Evolutionary conservation across 2,113 vertebrate genomes (phyloP).

Genomic region (Montifringilla adamsi): DNA sequence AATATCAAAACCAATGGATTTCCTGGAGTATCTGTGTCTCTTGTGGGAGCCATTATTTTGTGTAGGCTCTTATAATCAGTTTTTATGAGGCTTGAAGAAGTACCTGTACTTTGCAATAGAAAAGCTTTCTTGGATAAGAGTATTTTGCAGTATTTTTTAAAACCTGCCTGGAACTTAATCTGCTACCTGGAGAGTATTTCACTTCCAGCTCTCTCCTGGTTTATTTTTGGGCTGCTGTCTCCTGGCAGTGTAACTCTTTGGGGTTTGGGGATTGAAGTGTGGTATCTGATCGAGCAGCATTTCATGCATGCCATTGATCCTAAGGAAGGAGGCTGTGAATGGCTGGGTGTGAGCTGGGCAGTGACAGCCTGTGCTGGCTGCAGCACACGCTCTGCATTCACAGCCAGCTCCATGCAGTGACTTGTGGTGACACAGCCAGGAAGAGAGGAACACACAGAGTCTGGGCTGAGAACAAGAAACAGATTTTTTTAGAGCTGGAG

Average conservation of each 20-base stretch:
- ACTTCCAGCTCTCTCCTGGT: not conserved
- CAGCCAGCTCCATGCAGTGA: not conserved
- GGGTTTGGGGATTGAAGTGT: not conserved
- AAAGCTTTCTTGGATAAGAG: not conserved
- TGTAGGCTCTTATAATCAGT: not conserved
- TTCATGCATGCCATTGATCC: not conserved
- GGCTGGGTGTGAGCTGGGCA: not conserved
- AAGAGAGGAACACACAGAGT: not conserved
- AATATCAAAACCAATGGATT: not conserved
- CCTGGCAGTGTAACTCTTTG: not conserved
- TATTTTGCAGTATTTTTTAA: not conserved
- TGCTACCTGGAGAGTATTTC: not conserved
- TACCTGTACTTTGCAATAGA: not conserved
- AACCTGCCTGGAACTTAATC: not conserved
- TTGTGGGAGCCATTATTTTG: not conserved
- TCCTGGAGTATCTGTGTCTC: not conserved
- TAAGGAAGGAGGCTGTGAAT: not conserved
- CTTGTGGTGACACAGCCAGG: not conserved
- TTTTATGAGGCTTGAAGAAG: not conserved
- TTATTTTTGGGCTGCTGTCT: not conserved
- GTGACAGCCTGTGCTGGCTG: not conserved
- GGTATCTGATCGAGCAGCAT: not conserved
- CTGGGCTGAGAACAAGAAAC: not conserved
- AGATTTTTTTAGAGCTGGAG: not conserved
- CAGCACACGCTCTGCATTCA: not conserved